Base-by-base conservation (phyloP, 2,797 vertebrate genomes). In the Natrix natrix region DNA sequence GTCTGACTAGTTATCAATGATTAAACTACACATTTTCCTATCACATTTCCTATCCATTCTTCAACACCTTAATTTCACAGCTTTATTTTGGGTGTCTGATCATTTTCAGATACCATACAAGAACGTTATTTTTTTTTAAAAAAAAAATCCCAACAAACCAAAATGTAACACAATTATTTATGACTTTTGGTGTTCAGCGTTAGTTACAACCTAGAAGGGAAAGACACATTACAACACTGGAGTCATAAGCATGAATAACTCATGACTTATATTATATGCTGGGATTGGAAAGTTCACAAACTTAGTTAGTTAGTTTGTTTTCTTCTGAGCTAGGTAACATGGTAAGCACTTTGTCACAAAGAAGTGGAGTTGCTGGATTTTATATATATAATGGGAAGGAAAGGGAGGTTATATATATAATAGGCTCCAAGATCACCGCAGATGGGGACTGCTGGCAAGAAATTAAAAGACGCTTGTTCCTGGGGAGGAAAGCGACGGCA, bases 151-250 rank as follows among this genome's bases (percentile, higher is more conserved):
- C 90, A 94, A 94, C 95, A 97, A 95, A 92, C 92, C 90, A 94
- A 90, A 94, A 88, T 90, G 89, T n/a, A 92, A 90, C 95, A 93
- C 96, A 96, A 95, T 97, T 97, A 96, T 96, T n/a, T 95, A 94
- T 96, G 97, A 96, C 95, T 96, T 96, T 97, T 95, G 96, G 2
- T 94, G 91, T 93, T 97, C 97, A 97, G 98, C 96, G 96, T 96
- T 96, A 96, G 86, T 94, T 97, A 87, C 59, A 87, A 93, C 94
- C 2, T 0, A 95, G 93, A 93, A 96, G 93, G 93, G 95, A 94
- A 96, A 83, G 90, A 94, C 24, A 86, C 94, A 92, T 97, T 97
- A 96, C 89, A 96, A 96, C 94, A 94, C 87, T 88, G 92, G 96
- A 96, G 94, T 96, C 95, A 96, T 97, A 96, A 97, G 56, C 74